phyloP scores from a whole-genome alignment of 2,797 vertebrate species.

The Catharus ustulatus region DNA sequence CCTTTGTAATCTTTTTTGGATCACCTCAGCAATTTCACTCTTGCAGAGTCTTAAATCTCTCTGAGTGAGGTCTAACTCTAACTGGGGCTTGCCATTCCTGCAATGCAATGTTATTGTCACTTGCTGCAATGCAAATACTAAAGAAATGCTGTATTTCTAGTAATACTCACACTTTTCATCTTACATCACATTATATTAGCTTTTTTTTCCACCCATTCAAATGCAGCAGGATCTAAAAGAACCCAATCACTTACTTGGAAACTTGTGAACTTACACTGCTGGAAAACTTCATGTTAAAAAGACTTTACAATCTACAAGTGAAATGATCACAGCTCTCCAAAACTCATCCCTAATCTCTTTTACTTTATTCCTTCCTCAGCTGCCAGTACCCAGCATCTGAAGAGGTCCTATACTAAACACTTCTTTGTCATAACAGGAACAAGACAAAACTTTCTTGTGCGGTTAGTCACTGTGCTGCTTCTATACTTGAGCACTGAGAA shows the following conservation, averaged over 20 bases:
- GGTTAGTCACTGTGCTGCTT: not conserved
- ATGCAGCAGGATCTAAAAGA: not conserved
- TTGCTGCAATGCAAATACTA: not conserved
- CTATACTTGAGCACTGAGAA: not conserved
- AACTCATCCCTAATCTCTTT: not conserved
- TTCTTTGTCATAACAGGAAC: not conserved
- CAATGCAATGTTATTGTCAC: not conserved
- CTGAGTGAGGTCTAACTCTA: not conserved
- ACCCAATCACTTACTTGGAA: not conserved
- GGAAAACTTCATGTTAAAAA: not conserved
- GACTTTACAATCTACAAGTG: not conserved
- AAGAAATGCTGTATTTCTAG: not conserved
- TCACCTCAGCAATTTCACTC: not conserved
- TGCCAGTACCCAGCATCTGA: not conserved
- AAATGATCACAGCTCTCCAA: not conserved
- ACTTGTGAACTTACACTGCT: not conserved
- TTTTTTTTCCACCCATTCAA: accelerated
- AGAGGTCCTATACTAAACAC: not conserved
- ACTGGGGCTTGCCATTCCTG: not conserved
- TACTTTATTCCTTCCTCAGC: not conserved
- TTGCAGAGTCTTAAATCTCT: not conserved
- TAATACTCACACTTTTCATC: not conserved
- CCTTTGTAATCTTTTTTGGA: not conserved
- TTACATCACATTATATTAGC: not conserved
- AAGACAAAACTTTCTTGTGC: not conserved